These are phyloP conservation scores for Zelleria hepariella DNA, from an alignment of 2,888 invertebrate species.

Conservation along the genomic window DNA sequence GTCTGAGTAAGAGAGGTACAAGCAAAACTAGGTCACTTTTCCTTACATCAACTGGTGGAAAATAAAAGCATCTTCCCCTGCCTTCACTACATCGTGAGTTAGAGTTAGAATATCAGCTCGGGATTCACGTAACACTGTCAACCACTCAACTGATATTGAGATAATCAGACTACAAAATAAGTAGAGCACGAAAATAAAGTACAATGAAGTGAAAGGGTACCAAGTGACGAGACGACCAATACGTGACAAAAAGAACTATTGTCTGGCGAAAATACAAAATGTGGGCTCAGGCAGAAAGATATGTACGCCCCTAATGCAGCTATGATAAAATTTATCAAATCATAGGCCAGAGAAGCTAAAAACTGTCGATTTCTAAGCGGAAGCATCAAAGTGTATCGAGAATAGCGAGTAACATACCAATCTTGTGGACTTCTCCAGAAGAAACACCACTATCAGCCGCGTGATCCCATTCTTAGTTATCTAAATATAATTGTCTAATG, in stretches of 20 bases:
- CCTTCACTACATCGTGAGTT: not conserved
- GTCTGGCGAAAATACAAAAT: not conserved
- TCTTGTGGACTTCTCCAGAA: constrained; percentile 37
- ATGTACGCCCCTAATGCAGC: not conserved
- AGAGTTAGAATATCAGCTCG: not conserved
- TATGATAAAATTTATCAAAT: constrained; percentile 18
- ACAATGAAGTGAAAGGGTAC: constrained; percentile 66
- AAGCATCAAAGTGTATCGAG: not conserved
- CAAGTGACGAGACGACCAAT: constrained; percentile 22
- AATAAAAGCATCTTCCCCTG: not conserved
- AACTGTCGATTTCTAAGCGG: constrained; percentile 4
- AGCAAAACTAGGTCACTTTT: not conserved
- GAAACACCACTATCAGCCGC: constrained; percentile 38
- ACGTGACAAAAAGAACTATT: constrained; percentile 10
- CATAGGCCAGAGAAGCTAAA: constrained; percentile 29
- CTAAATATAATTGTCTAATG: constrained; percentile 20
- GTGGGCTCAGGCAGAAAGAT: not conserved
- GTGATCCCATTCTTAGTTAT: constrained; percentile 41
- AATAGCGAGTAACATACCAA: constrained; percentile 35
- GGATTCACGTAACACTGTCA: constrained; percentile 9
- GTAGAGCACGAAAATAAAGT: constrained; percentile 68
- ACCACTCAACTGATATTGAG: constrained; percentile 23
- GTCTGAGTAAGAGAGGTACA: not conserved
- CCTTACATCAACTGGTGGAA: not conserved
- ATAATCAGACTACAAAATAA: constrained; percentile 36